These are phyloP conservation scores for Ceratoteleas bidentatus DNA, from an alignment of 1,140 invertebrate species.

Conservation along the genomic window DNA sequence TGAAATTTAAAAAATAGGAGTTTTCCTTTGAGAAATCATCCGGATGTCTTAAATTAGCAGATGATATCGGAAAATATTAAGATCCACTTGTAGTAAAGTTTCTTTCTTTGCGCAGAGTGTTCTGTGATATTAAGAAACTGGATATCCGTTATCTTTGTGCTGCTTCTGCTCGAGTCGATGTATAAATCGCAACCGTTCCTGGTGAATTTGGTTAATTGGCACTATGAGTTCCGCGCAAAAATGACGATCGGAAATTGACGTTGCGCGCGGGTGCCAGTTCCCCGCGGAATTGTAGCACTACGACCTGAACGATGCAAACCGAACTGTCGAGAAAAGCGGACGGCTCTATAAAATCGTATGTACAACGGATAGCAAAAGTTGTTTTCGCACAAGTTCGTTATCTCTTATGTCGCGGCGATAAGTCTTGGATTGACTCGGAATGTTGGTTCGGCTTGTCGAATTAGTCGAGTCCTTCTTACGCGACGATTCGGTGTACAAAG, in stretches of 20 bases:
- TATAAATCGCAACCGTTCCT: too few relatives aligned
- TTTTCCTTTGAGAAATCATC: too few relatives aligned
- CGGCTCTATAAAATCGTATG: conserved; percentile 38
- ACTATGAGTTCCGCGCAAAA: not conserved
- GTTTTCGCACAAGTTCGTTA: not conserved
- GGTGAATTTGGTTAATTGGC: not conserved
- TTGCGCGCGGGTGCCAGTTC: conserved; percentile 27
- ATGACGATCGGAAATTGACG: too few relatives aligned
- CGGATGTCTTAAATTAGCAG: too few relatives aligned
- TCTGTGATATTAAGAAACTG: too few relatives aligned
- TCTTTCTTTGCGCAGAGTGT: too few relatives aligned
- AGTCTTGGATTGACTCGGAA: conserved; percentile 26
- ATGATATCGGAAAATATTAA: too few relatives aligned
- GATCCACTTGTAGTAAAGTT: too few relatives aligned
- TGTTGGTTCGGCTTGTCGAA: not conserved
- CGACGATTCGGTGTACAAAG: conserved; percentile 62
- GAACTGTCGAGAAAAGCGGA: conserved; percentile 64
- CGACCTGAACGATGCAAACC: conserved; percentile 55
- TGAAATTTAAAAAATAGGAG: too few relatives aligned
- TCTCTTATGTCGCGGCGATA: too few relatives aligned
- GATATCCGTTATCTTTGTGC: too few relatives aligned
- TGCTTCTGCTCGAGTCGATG: too few relatives aligned
- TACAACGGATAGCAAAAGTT: not conserved
- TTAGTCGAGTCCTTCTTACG: conserved; percentile 40
- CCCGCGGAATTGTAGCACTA: conserved; percentile 21